Base-by-base conservation (phyloP, 2,888 invertebrate genomes). In the Stictocephala bisonia region DNA sequence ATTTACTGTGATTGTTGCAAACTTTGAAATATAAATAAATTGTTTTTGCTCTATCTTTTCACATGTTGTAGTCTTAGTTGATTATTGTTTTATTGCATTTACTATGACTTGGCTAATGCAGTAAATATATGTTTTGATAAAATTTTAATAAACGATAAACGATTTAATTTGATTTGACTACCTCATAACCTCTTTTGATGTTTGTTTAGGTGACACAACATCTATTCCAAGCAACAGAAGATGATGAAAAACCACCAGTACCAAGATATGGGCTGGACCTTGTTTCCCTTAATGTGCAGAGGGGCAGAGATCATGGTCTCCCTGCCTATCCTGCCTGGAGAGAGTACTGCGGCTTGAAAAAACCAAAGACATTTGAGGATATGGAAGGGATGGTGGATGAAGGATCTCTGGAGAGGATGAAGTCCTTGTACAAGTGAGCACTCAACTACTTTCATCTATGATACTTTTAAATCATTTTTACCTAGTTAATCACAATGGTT, bases 251-350 rank as follows among this genome's bases (percentile, higher is more conserved):
- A 27, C 77, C 72, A 27, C 73, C 74, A 0, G 83, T 86, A 0
- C 85, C 88, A 0, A 74, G 74, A 2, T 92, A 91, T 78, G 95
- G 95, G 0, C 85, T 95, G 72, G 96, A 96, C 86, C 85, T 96
- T 80, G 93, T 95, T 0, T 92, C 95, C 0, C 85, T 95, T 75
- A 95, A 96, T 84, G 93, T 96, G 80, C 95, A 96, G 84, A 88
- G 95, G 35, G 95, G 95, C 0, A 85, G 96, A 0, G 96, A 96
- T 85, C 95, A 96, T 83, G 96, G 95, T 0, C 85, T 96, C 72
- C 92, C 93, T 0, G 85, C 91, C 0, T 96, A 96, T 84, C 88
- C 90, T 0, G 86, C 86, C 31, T 96, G 93, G 91, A 85, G 95
- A 60, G 86, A 90, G 71, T 88, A 90, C 80, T 97, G 96, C 79